Evolutionary conservation across 2,888 invertebrate species (phyloP).

Genomic region (Pseudeuparius sepicola): DNA sequence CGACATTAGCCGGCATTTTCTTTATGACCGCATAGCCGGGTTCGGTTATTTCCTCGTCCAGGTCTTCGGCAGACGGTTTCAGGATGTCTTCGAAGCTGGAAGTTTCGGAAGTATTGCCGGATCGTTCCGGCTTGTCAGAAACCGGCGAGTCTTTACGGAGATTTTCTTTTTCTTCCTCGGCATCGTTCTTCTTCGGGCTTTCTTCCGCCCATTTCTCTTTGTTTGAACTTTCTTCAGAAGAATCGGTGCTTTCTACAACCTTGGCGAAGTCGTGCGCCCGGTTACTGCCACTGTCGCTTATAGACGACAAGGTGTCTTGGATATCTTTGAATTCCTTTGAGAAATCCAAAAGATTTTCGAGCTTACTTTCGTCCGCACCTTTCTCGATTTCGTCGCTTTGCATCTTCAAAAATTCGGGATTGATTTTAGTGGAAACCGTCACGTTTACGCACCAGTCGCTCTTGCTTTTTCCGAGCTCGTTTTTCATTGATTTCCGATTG

Average conservation of each 20-base stretch:
- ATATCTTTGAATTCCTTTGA: constrained; percentile 18
- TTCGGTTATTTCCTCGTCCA: constrained; percentile 10
- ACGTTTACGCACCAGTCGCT: constrained; percentile 29
- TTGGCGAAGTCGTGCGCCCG: constrained; percentile 22
- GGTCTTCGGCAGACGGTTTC: constrained; percentile 7
- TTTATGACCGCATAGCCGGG: not conserved
- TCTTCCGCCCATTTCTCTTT: no score
- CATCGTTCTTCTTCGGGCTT: no score
- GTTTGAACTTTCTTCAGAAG: constrained; percentile 14
- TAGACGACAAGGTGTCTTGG: constrained; percentile 14
- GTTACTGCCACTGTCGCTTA: constrained; percentile 12
- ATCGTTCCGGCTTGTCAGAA: not conserved
- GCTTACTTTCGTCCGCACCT: constrained; percentile 1
- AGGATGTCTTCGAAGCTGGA: constrained; percentile 10
- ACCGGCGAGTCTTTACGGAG: not conserved
- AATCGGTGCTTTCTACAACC: constrained; percentile 21
- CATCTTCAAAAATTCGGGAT: constrained; percentile 23
- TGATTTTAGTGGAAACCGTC: constrained; percentile 28
- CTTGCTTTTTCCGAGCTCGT: constrained; percentile 18
- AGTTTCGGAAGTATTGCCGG: constrained; percentile 9
- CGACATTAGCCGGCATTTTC: not conserved
- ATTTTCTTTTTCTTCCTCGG: constrained; percentile 1
- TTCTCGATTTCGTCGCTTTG: constrained; percentile 6
- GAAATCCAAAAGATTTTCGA: constrained; percentile 16
- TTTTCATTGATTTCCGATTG: constrained; percentile 18